Base-by-base conservation (phyloP, 2,113 vertebrate species). In the Hypocryptadius cinnamomeus region DNA sequence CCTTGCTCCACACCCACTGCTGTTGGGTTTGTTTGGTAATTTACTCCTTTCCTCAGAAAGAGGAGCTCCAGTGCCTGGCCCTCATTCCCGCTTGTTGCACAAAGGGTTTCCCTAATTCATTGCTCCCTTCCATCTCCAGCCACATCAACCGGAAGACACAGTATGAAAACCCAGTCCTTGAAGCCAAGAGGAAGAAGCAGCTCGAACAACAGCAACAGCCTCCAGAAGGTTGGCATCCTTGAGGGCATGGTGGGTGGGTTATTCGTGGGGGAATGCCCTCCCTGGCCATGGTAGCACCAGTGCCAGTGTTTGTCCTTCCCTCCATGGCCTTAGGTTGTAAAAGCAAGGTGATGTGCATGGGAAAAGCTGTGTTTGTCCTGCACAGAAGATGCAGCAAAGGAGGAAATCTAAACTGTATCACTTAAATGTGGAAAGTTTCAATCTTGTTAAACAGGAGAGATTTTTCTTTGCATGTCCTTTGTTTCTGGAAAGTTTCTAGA, bases 101-200 rank as follows among this genome's bases (percentile, higher is more conserved):
- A 27, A 72, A 93, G 54, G 79, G 69, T 95, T 97, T 96, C 77
- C 92, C 93, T 95, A 73, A 94, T 65, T 87, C 86, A 87, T 92
- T 66, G 27, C 65, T 81, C 23, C 97, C 79, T 97, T 93, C 95
- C 94, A 54, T 95, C 79, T 73, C 57, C 96, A 99, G 99, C 98
- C 99, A 99, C 97, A 98, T 99, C 97, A 99, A 99, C 98, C 98
- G 99, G 97, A 99, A 99, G 98, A 99, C 99, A 6, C 99, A 99
- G 93, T 99, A 99, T 95, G 99, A 99, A 96, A 99, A 99, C 95
- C 99, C 99, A 11, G 97, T 99, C 94, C 96, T 99, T 87, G 99
- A 99, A 98, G 99, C 99, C 11, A 99, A 99, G 97, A 97, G 98
- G 96, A 99, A 99, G 98, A 98, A 99, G 85, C 99, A 99, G 95